Percentiles rank a stretch among this genome's conserved stretches.
Conservation (phyloP, 2,113 vertebrate species). For the Clarias gariepinus region DNA sequence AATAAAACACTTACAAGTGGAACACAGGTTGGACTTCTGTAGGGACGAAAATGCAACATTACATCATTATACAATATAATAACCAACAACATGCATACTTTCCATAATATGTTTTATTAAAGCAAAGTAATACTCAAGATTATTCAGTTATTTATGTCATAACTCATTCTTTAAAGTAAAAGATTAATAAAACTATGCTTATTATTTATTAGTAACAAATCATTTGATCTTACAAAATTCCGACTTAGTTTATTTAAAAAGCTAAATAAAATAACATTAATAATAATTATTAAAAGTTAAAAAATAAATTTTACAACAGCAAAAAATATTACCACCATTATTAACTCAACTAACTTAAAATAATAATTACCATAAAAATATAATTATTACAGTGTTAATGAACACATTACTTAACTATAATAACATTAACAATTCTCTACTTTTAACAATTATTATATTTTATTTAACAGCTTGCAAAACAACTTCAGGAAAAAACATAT, state of each 20-base stretch:
- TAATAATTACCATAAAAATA: no score
- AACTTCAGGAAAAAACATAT: background rate
- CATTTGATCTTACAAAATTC: background rate
- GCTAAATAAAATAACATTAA: background rate
- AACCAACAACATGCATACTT: background rate
- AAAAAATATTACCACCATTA: no score
- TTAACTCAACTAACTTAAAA: no score
- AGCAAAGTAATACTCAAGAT: no score
- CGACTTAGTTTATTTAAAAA: no score
- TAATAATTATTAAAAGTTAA: background rate
- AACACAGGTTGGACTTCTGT: conserved; percentile 67
- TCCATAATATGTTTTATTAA: no score
- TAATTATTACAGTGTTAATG: no score
- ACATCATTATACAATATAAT: background rate
- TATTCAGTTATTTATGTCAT: no score
- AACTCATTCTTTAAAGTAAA: no score
- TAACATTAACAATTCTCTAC: no score
- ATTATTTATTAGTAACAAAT: background rate
- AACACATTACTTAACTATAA: no score
- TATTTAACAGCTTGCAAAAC: background rate
- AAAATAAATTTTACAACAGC: no score
- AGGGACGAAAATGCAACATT: conserved; percentile 3
- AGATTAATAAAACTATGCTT: background rate
- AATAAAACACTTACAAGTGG: conserved; percentile 64
- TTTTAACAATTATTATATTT: background rate